Percentiles rank a stretch among this genome's conserved stretches.
Conservation (phyloP, 2,797 vertebrate species). For the Gadopsis marmoratus region DNA sequence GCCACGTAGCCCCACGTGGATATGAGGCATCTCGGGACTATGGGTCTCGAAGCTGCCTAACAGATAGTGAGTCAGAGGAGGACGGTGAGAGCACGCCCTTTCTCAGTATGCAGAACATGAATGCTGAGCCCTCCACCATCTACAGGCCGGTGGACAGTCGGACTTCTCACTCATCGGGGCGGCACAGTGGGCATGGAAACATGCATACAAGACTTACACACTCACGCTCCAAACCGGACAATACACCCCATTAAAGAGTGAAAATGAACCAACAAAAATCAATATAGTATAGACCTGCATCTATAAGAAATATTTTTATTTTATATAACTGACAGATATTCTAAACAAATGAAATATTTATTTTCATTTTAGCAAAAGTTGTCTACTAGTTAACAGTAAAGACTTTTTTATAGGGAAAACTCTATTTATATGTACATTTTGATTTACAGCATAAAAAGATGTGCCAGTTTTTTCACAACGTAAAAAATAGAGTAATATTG, state of each 20-base stretch:
- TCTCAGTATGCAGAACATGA: conserved; percentile 95
- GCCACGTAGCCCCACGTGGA: conserved; percentile 93
- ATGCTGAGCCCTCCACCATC: conserved; percentile 90
- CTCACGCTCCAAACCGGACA: conserved; percentile 90
- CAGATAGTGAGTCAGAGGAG: conserved; percentile 95
- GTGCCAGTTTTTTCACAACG: conserved; percentile 99
- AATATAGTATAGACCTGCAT: conserved; percentile 91
- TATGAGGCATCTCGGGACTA: conserved; percentile 93
- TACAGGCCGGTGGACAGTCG: conserved; percentile 91
- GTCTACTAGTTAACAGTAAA: conserved; percentile 99
- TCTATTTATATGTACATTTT: conserved; percentile 99
- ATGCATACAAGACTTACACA: conserved; percentile 90
- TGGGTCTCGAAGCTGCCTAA: conserved; percentile 93
- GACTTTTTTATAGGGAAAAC: conserved; percentile 99
- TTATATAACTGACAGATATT: conserved; percentile 99
- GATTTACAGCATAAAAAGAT: conserved; percentile 99
- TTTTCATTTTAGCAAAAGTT: conserved; percentile 99
- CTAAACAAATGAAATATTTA: conserved; percentile 99
- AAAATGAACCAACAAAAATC: conserved; percentile 80
- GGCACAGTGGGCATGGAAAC: conserved; percentile 87
- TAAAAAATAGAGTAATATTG: conserved; percentile 98
- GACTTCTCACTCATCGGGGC: conserved; percentile 93
- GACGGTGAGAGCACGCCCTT: conserved; percentile 96
- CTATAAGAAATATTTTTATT: conserved; percentile 99
- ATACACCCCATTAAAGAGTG: conserved; percentile 89